These are phyloP conservation scores for Burhinus oedicnemus DNA, from an alignment of 2,113 vertebrate species.

Conservation along the genomic window DNA sequence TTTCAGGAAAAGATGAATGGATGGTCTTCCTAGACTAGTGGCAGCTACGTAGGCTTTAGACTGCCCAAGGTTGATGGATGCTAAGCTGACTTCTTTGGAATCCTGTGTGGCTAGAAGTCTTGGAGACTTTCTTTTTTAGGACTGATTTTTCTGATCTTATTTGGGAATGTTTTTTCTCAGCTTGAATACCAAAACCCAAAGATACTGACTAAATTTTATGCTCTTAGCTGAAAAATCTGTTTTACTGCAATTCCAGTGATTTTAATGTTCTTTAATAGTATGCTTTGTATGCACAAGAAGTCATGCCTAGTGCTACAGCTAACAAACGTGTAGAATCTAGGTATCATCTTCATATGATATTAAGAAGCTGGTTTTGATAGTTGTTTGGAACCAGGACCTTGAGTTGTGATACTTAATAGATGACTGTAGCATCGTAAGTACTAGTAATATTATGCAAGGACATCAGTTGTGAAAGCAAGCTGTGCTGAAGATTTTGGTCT, in stretches of 20 bases:
- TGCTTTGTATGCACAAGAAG: neutral
- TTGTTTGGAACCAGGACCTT: neutral
- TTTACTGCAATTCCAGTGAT: too few relatives aligned
- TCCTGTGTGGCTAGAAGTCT: neutral
- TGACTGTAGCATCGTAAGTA: too few relatives aligned
- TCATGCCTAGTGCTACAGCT: neutral
- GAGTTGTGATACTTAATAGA: too few relatives aligned
- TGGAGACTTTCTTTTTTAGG: neutral
- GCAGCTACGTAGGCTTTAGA: neutral
- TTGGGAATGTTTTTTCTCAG: neutral
- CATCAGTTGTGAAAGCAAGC: too few relatives aligned
- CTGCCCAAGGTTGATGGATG: neutral
- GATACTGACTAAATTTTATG: too few relatives aligned
- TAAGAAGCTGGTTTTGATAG: neutral
- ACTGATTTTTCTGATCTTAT: neutral
- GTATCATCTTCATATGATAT: neutral
- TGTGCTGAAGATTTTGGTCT: too few relatives aligned
- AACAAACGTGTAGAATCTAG: neutral
- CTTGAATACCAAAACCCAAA: neutral
- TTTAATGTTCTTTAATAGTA: too few relatives aligned
- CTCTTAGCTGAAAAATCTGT: too few relatives aligned
- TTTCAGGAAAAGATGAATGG: neutral
- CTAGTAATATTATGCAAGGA: too few relatives aligned
- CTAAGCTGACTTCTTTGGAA: neutral
- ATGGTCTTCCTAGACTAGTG: neutral